Base-by-base conservation (phyloP, 2,113 vertebrate species). In the Poecile atricapillus region DNA sequence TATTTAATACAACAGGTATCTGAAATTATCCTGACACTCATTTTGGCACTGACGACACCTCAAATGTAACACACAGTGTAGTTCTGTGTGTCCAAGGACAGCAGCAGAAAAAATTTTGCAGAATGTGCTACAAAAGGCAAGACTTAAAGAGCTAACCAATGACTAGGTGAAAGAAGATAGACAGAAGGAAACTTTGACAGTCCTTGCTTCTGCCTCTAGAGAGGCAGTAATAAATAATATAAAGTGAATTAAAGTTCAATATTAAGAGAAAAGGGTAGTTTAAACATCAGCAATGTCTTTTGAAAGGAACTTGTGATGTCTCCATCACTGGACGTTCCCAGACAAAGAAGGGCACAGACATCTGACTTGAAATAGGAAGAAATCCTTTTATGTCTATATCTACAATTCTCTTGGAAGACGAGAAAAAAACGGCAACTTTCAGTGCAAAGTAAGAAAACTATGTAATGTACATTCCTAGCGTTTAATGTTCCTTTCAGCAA, bases 401-500 rank as follows among this genome's bases (percentile, higher is more conserved):
- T 77, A 55, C 5, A 20, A n/a, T 18, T 89, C 50, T 78, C 63
- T 37, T n/a, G n/a, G 17, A 89, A 75, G 33, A 75, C 3, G 18
- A 3, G 17, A 41, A 56, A 90, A 77, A 69, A 25, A 2, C 2
- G 14, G 21, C 11, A 47, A 19, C 20, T 86, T 85, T 10, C 24
- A 46, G 13, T 65, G 79, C 76, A 41, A 62, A 60, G 41, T 22
- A 90, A 75, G 75, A 92, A 93, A 89, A 95, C 49, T 27, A 83
- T 20, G 21, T 35, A 84, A 93, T 31, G 35, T 30, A 86, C 24
- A 83, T 95, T 93, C 94, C 88, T 96, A 68, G 50, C 53, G 55
- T 74, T 84, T 92, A 87, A 85, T 59, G 69, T 84, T 90, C 68
- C 50, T 60, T 94, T 87, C 73, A 73, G 62, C 60, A 80, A 94